Base-by-base conservation (phyloP, 2,888 invertebrate species). In the Steinernema hermaphroditum region DNA sequence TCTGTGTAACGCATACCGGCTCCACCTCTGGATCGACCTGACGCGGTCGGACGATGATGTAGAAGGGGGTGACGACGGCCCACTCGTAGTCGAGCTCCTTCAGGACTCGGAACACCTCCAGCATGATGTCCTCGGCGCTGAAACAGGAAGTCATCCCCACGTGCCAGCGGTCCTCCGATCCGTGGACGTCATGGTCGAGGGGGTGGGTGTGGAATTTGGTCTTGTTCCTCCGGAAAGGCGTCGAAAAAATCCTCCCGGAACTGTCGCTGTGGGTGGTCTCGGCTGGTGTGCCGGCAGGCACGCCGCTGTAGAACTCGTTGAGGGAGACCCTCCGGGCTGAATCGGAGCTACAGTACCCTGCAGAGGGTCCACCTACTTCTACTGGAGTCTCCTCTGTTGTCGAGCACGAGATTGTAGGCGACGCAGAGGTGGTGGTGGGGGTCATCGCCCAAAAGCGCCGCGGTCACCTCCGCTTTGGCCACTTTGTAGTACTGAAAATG, bases 31-130 rank as follows among this genome's bases (percentile, higher is more conserved):
- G 80, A 22, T 79, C 75, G 34, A 82, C 83, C 1, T 94, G 95
- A 84, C 92, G 91, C 57, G 93, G 92, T n/a, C 97, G 91, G 0
- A 96, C 97, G 83, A 95, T 90, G 44, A 98, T 95, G 87, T 96
- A 95, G 83, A 89, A 99, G 0, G 95, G 93, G 89, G 96, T 98
- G 78, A 98, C 93, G 69, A 96, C 93, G 89, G 96, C 97, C 98
- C 98, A 99, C 88, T 98, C 96, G 89, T 95, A 97, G 89, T 94
- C 93, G 9, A 99, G 90, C 0, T 94, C 93, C 88, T 96, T 96
- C 98, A 99, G 98, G 0, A 98, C 98, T 78, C 96, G 91, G 88
- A 95, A 98, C 0, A 99, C 98, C 89, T 99, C 98, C 88, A 95
- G 92, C 98, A 99, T 99, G 72, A 99, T 99, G 88, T 99, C 98